Percentiles rank a stretch among this genome's conserved stretches.
Conservation (phyloP, 2,888 invertebrate genomes). For the Amphipyra tragopoginis region DNA sequence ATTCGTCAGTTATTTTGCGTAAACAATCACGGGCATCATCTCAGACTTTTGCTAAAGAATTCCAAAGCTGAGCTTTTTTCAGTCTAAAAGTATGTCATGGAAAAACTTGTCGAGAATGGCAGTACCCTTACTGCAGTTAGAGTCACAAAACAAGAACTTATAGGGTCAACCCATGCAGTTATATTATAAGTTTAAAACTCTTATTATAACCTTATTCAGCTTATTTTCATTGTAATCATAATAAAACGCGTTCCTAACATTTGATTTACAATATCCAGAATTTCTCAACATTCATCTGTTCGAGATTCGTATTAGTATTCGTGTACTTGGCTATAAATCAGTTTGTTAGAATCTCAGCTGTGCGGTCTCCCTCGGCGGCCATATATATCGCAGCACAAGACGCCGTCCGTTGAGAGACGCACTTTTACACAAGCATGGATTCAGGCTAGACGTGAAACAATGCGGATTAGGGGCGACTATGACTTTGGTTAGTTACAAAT, state of each 20-base stretch:
- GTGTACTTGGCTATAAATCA: slow-evolving; percentile 83
- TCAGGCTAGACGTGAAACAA: slow-evolving; percentile 47
- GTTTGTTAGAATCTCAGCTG: slow-evolving; percentile 84
- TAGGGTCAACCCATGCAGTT: too few species aligned
- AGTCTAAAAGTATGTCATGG: too few species aligned
- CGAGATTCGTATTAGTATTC: slow-evolving; percentile 73
- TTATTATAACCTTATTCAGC: too few species aligned
- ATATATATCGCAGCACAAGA: slow-evolving; percentile 86
- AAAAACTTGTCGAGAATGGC: too few species aligned
- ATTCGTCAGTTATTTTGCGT: too few species aligned
- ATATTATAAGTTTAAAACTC: too few species aligned
- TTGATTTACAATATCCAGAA: slow-evolving; percentile 10
- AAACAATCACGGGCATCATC: too few species aligned
- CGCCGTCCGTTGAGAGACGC: slow-evolving; percentile 72
- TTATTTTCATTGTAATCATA: too few species aligned
- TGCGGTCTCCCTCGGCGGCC: slow-evolving; percentile 80
- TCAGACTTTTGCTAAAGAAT: too few species aligned
- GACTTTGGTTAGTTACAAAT: slow-evolving; percentile 16
- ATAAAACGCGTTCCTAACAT: background rate
- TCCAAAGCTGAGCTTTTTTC: too few species aligned
- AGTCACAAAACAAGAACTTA: too few species aligned
- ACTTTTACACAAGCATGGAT: slow-evolving; percentile 58
- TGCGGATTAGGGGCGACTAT: slow-evolving; percentile 31
- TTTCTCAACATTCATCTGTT: slow-evolving; percentile 39
- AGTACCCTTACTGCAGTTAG: too few species aligned